Base-by-base conservation (phyloP, 2,113 vertebrate species). In the Galeopterus variegatus region DNA sequence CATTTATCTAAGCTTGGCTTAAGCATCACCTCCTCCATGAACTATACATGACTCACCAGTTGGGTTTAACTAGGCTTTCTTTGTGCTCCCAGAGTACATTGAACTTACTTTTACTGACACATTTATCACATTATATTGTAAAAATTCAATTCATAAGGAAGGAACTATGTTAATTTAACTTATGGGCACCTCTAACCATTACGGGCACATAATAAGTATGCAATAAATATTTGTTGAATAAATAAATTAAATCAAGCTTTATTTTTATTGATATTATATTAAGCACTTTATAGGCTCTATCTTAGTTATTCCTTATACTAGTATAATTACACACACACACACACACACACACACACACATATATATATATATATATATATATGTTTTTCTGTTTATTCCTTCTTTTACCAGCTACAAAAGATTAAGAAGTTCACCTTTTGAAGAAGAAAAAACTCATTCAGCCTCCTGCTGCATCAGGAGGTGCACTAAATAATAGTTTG, bases 381-480 rank as follows among this genome's bases (percentile, higher is more conserved):
- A n/a, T n/a, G n/a, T 23, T 2, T 81, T 75, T 77, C 48, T 77
- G 28, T 41, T 88, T 95, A 83, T 91, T 86, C 14, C 90, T 95
- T 15, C 19, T 82, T 92, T 52, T 96, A 84, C 12, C 12, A 81
- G 48, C 81, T 72, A 81, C 70, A 91, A 83, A 89, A 95, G 67
- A 91, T 69, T 82, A 96, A 64, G 36, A 23, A 65, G n/a, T 50
- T 93, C 45, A 88, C 26, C 54, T 84, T 96, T 82, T 54, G 64
- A 89, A 86, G 92, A 85, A 93, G n/a, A 92, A 80, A 48, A 54
- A 86, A 15, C 28, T 58, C 28, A 0, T 69, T 93, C 24, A 60
- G n/a, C 54, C 67, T 93, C 64, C 64, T 93, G 87, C 86, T 88
- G 48, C 70, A 88, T 82, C n/a, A 64, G 62, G 50, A 95, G 41